Conservation (phyloP, 1,140 invertebrate genomes). For the Drosophila takahashii region DNA sequence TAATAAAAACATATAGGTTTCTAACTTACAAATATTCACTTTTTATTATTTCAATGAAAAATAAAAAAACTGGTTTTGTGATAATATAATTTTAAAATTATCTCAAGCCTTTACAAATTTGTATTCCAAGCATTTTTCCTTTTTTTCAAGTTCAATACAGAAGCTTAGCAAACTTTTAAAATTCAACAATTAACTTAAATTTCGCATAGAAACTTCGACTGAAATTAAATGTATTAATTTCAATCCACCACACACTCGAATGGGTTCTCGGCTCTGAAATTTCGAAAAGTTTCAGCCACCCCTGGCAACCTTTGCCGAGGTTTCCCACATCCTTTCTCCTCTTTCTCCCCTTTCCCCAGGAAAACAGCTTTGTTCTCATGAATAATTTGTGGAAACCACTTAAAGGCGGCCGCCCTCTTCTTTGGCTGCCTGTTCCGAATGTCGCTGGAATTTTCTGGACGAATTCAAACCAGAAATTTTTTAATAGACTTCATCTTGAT, state of each 20-base stretch:
- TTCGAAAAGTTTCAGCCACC: conserved; percentile 30
- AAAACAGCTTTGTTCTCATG: conserved; percentile 59
- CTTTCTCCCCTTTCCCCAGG: background rate
- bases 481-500: conserved; percentile 69
- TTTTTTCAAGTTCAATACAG: background rate
- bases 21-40: no score
- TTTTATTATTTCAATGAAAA: no score
- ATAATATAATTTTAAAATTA: no score
- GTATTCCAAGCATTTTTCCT: background rate
- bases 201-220: background rate
- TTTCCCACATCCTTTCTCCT: background rate
- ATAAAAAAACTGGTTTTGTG: no score
- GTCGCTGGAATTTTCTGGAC: conserved; percentile 68
- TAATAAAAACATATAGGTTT: no score
- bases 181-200: background rate
- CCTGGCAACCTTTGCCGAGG: conserved; percentile 2
- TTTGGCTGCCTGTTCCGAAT: conserved; percentile 34
- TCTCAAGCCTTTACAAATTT: background rate
- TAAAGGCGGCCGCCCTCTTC: conserved; percentile 45
- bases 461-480: conserved; percentile 79
- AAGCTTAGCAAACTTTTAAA: background rate
- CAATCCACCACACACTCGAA: background rate
- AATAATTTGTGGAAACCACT: conserved; percentile 79
- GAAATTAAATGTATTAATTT: background rate
- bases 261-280: background rate